phyloP scores from a whole-genome alignment of 2,797 vertebrate genomes.

The Paramormyrops hopkinsi region DNA sequence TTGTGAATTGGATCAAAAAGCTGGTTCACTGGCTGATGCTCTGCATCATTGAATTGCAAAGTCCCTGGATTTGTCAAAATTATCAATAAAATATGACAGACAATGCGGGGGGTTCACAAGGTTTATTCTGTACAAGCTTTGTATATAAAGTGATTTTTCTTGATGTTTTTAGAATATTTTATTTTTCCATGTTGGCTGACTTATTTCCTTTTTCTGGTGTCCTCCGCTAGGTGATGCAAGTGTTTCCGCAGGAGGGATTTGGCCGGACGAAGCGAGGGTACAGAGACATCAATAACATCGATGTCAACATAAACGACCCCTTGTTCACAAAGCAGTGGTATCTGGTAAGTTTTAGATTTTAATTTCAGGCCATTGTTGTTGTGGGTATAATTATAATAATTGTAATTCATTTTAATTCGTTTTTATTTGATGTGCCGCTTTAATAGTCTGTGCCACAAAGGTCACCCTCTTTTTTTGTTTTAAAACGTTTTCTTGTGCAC shows the following conservation, averaged over 20 bases:
- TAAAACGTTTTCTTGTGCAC: background rate
- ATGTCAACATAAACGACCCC: slow-evolving; percentile 93
- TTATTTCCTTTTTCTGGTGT: background rate
- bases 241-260: slow-evolving; percentile 85
- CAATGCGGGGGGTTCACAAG: too few species aligned
- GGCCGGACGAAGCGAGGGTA: slow-evolving; percentile 88
- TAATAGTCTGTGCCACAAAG: background rate
- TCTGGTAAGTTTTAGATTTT: slow-evolving; percentile 71
- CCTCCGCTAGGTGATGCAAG: slow-evolving; percentile 75
- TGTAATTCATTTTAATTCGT: background rate
- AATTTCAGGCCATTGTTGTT: background rate
- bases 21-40: background rate
- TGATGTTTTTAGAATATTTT: background rate
- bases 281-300: slow-evolving; percentile 82
- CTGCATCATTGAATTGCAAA: background rate
- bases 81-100: background rate
- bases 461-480: background rate
- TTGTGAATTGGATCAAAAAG: background rate
- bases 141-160: background rate
- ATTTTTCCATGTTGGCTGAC: background rate
- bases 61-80: background rate
- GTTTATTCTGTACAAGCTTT: background rate
- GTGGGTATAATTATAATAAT: background rate
- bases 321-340: slow-evolving; percentile 98
- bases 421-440: background rate